Conservation (phyloP, 2,888 invertebrate species). For the Stramonita haemastoma region DNA sequence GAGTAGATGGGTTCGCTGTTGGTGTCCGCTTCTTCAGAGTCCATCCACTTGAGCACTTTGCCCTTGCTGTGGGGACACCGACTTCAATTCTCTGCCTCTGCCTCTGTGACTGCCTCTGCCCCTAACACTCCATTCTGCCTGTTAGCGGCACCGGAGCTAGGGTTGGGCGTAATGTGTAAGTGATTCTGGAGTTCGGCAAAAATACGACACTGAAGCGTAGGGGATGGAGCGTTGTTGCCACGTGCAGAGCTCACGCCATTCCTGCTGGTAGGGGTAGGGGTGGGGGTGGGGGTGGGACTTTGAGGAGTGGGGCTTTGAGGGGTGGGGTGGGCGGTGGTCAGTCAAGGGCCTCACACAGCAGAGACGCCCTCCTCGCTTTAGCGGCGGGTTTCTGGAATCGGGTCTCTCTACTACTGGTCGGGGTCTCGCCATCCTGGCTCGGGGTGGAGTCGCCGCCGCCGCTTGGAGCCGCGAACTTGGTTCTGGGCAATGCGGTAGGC, state of each 20-base stretch:
- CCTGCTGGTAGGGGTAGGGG: not conserved
- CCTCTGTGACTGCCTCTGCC: too few relatives aligned
- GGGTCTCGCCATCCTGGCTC: not conserved
- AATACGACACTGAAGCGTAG: too few relatives aligned
- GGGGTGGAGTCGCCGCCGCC: not conserved
- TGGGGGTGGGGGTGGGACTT: not conserved
- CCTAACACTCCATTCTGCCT: too few relatives aligned
- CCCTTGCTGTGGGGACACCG: too few relatives aligned
- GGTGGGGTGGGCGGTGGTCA: not conserved
- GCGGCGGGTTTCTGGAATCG: not conserved
- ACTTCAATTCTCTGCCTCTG: too few relatives aligned
- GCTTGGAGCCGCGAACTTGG: too few relatives aligned
- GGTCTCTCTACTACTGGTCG: not conserved
- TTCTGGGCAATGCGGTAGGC: too few relatives aligned
- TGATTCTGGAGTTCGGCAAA: too few relatives aligned
- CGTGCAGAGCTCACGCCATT: not conserved
- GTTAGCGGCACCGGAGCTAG: too few relatives aligned
- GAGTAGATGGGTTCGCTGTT: not conserved
- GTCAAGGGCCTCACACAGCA: not conserved
- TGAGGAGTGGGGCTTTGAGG: not conserved
- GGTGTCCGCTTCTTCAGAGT: not conserved
- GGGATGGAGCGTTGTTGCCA: not conserved
- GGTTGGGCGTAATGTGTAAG: too few relatives aligned
- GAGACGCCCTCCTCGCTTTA: not conserved
- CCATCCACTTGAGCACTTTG: not conserved